Percentiles rank a stretch among this genome's conserved stretches.
phyloP scores from a whole-genome alignment of 2,113 vertebrate genomes.

The Gobius niger region DNA sequence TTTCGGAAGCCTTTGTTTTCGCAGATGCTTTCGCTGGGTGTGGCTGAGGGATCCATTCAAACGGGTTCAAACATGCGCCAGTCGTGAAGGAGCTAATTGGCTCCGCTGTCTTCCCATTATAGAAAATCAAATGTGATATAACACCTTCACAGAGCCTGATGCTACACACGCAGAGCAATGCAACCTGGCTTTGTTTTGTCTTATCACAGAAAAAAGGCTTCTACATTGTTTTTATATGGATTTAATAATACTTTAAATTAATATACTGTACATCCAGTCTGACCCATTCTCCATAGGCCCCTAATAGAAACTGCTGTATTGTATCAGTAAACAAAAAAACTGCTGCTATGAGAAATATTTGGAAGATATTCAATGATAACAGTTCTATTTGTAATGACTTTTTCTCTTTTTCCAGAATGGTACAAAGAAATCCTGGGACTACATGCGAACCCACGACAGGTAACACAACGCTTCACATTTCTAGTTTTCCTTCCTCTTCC shows the following conservation, averaged over 20 bases:
- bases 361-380: neutral
- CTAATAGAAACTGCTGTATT: no score
- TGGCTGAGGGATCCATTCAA: conserved; percentile 2
- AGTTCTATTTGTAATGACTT: neutral
- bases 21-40: conserved; percentile 31
- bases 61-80: conserved; percentile 9
- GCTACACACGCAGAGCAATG: neutral
- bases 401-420: conserved; percentile 80
- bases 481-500: conserved; percentile 22
- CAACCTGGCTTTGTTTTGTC: neutral
- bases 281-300: no score
- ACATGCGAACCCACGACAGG: conserved; percentile 91
- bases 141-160: neutral
- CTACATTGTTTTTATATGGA: no score
- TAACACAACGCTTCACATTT: conserved; percentile 54
- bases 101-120: neutral
- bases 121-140: conserved; percentile 19
- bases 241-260: no score
- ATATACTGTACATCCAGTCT: no score
- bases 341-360: no score
- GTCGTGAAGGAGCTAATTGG: conserved; percentile 4
- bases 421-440: conserved; percentile 88
- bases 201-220: no score
- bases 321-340: no score
- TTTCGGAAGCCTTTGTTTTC: conserved; percentile 1